Conservation (phyloP, 2,888 invertebrate genomes). For the Cryptops parisi region DNA sequence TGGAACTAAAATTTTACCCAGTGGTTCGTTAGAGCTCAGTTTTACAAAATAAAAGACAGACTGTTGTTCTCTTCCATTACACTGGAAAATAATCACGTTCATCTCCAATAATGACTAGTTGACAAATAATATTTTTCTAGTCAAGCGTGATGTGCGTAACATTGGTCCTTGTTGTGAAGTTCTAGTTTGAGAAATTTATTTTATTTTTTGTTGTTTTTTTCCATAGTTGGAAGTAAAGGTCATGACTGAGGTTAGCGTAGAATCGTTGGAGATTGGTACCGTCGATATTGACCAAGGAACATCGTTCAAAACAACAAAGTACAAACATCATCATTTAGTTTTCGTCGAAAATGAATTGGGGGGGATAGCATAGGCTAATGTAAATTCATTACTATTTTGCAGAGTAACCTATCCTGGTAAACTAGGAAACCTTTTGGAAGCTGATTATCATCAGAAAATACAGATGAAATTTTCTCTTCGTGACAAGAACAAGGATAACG, state of each 20-base stretch:
- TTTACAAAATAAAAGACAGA: too few species aligned
- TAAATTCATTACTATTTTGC: slow-evolving; percentile 23
- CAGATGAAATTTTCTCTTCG: slow-evolving; percentile 62
- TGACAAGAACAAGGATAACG: slow-evolving; percentile 49
- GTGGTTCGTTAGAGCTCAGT: too few species aligned
- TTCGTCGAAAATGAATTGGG: not conserved
- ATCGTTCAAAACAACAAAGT: slow-evolving; percentile 54
- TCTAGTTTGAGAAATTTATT: too few species aligned
- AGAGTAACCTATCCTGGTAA: slow-evolving; percentile 60
- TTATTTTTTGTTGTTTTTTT: slow-evolving; percentile 7
- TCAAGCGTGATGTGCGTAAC: too few species aligned
- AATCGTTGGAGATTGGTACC: slow-evolving; percentile 68
- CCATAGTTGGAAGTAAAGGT: slow-evolving; percentile 41
- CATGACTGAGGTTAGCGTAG: slow-evolving; percentile 57
- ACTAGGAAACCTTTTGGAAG: slow-evolving; percentile 51
- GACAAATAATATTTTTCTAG: too few species aligned
- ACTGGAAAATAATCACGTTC: too few species aligned
- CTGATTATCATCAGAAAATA: slow-evolving; percentile 81
- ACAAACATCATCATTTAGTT: slow-evolving; percentile 21
- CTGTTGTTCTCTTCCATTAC: too few species aligned
- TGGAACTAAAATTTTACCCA: not conserved
- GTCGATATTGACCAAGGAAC: slow-evolving; percentile 81
- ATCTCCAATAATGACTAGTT: too few species aligned
- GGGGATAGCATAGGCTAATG: not conserved
- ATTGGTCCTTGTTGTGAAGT: too few species aligned